Conservation (phyloP, 2,797 vertebrate species). For the Sebastes aleutianus region DNA sequence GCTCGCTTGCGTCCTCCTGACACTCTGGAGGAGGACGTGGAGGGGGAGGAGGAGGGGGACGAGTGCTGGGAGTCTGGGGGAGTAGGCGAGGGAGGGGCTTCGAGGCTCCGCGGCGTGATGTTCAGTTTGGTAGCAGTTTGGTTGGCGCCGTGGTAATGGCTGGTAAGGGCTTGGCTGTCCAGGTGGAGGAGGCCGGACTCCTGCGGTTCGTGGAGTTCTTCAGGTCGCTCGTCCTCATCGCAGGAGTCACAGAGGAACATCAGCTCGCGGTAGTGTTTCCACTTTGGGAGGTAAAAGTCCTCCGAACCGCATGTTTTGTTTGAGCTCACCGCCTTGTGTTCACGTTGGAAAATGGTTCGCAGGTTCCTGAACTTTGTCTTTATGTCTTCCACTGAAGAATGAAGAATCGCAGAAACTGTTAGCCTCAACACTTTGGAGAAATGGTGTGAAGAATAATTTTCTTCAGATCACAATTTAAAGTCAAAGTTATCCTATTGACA, state of each 20-base stretch:
- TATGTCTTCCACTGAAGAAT: slow-evolving; percentile 61
- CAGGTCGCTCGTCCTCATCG: slow-evolving; percentile 49
- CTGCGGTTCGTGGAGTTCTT: neutral
- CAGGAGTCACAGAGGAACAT: slow-evolving; percentile 72
- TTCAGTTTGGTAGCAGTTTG: neutral
- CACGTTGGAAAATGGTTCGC: slow-evolving; percentile 69
- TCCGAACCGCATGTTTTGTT: slow-evolving; percentile 62
- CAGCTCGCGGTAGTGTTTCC: slow-evolving; percentile 65
- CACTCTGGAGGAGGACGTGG: slow-evolving; percentile 40
- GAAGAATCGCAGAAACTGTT: neutral
- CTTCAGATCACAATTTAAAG: neutral
- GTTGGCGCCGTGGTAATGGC: neutral
- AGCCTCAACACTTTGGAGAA: neutral
- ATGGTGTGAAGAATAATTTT: neutral
- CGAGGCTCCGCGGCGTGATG: neutral
- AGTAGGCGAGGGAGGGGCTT: slow-evolving; percentile 47
- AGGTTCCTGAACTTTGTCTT: slow-evolving; percentile 72
- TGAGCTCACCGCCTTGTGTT: slow-evolving; percentile 60
- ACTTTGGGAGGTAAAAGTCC: slow-evolving; percentile 68
- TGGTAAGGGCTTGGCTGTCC: neutral
- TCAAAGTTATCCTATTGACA: neutral
- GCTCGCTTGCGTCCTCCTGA: slow-evolving; percentile 41
- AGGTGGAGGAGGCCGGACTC: slow-evolving; percentile 1
- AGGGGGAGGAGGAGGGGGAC: slow-evolving; percentile 45
- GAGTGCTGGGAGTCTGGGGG: slow-evolving; percentile 56